A percentile compares a stretch with the other conserved stretches of the same genome.
These are phyloP conservation scores for Noctilio leporinus DNA, from an alignment of 2,113 vertebrate genomes.

Conservation along the genomic window DNA sequence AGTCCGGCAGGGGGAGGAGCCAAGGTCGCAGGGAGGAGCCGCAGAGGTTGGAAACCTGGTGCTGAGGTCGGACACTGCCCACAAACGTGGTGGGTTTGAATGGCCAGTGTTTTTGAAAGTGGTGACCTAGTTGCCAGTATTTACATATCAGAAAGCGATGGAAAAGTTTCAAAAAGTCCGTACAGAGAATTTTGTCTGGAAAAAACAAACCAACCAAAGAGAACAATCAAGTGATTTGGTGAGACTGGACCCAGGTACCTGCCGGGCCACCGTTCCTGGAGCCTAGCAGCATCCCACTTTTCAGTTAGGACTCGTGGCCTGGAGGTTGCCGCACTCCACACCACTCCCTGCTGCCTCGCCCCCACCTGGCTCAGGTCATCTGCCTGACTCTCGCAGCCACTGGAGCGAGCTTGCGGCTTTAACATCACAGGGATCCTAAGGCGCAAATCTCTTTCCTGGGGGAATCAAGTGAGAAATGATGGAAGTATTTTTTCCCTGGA, in stretches of 20 bases:
- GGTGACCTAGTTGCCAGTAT: background rate
- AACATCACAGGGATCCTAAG: background rate
- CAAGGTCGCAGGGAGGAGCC: background rate
- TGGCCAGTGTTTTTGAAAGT: background rate
- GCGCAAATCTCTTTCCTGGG: background rate
- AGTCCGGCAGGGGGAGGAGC: background rate
- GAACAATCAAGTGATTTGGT: background rate
- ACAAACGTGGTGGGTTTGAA: background rate
- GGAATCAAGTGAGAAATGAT: background rate
- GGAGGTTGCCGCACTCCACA: background rate
- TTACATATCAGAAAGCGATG: background rate
- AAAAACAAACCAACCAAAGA: background rate
- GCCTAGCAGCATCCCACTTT: no score
- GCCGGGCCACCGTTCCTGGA: accelerated
- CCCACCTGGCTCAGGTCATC: accelerated
- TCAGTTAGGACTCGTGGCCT: accelerated
- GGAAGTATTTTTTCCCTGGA: background rate
- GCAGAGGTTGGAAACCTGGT: background rate
- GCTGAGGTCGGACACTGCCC: background rate
- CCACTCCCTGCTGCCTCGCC: background rate
- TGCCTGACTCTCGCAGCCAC: background rate
- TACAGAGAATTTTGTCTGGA: background rate
- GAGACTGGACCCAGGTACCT: background rate
- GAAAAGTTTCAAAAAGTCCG: background rate
- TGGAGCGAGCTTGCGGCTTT: background rate